These are phyloP conservation scores for Macrophya annulata DNA, from an alignment of 2,888 invertebrate genomes.

Conservation along the genomic window DNA sequence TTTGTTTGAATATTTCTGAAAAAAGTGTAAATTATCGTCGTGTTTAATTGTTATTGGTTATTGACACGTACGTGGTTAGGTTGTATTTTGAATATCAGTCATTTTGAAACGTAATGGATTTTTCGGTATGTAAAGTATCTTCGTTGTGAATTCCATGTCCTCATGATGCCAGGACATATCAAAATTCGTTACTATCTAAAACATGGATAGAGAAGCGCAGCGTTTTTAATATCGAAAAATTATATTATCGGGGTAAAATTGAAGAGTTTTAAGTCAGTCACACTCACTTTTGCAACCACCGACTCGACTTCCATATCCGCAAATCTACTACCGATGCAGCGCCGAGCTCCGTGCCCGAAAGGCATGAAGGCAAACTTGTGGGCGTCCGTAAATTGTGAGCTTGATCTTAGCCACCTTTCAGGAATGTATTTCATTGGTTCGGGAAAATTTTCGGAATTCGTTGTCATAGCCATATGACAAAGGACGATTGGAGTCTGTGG, in stretches of 20 bases:
- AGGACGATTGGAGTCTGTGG: conserved; percentile 22
- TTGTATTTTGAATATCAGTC: conserved; percentile 14
- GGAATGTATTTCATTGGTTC: conserved; percentile 53
- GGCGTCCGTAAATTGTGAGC: not conserved
- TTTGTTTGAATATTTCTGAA: not conserved
- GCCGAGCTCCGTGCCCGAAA: conserved; percentile 53
- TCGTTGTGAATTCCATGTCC: conserved; percentile 54
- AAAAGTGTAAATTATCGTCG: not conserved
- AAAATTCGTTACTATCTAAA: conserved; percentile 53
- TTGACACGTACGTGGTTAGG: not conserved
- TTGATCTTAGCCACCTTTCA: conserved; percentile 56
- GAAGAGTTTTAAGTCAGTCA: not conserved
- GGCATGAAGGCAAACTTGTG: conserved; percentile 55
- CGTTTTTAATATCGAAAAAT: not conserved
- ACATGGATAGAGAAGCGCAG: not conserved
- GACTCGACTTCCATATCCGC: conserved; percentile 57
- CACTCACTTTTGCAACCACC: conserved; percentile 36
- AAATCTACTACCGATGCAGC: conserved; percentile 56
- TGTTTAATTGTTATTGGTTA: too few relatives aligned
- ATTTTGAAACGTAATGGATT: conserved; percentile 29
- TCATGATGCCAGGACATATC: conserved; percentile 56
- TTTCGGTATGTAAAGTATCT: conserved; percentile 25
- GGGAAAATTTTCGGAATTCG: conserved; percentile 32
- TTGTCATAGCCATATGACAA: conserved; percentile 47
- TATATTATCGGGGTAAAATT: not conserved